Base-by-base conservation (phyloP, 2,797 vertebrate species). In the Manis pentadactyla region DNA sequence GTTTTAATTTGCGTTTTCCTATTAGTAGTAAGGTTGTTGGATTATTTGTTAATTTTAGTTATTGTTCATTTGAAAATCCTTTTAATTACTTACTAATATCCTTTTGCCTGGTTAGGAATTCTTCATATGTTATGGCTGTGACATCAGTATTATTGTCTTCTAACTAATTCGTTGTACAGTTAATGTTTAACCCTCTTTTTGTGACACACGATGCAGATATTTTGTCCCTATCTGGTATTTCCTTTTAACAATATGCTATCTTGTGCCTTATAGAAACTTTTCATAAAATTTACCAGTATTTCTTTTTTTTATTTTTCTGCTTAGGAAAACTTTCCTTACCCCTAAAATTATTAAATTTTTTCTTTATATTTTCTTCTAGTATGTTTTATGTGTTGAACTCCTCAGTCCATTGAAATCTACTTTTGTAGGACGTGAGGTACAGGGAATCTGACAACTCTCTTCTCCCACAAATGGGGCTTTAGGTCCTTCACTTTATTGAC, bases 1-100 rank as follows among this genome's bases (percentile, higher is more conserved):
- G 17, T 66, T 92, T 92, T 69, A 88, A 71, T 91, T 89, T 73
- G 14, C 7, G 55, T 92, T 92, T 93, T 31, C 19, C 29, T 85
- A 42, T 14, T 93, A 92, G 5, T 63, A 53, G 11, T 90, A 23
- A 90, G 39, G 49, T 73, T 73, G 21, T 84, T 92, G 37, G 74
- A 39, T 68, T 78, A 21, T 71, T 83, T 61, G 18, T 59, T 63
- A 90, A 75, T 59, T 90, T 59, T 87, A 21, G 49, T 46, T 87
- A 55, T 68, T 51, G 13, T 66, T 89, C 53, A 69, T 46, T 78
- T 93, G 49, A 71, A 73, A 75, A 83, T 93, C 39, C 34, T 84
- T 87, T 79, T 49, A 75, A 69, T 85, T 91, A 74, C 39, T 84
- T 92, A 8, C 19, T 89, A 51, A 37, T 89, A 79, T 49, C 55